Conservation (phyloP, 2,888 invertebrate genomes). For the Caenorhabditis afra region DNA sequence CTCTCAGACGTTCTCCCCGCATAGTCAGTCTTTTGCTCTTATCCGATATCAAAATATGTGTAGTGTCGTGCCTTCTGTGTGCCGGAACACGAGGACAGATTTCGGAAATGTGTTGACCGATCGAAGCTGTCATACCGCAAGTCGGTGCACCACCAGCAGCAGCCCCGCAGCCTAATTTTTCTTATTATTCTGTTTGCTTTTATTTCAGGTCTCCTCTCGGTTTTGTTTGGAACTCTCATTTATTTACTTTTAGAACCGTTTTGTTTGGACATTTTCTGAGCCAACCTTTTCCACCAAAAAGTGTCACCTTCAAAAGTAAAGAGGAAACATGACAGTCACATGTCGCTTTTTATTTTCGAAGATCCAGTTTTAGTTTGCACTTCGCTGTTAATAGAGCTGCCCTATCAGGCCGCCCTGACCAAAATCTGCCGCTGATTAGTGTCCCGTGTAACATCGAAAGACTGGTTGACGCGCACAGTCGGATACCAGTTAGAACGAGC, state of each 20-base stretch:
- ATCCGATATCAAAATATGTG: slow-evolving; percentile 56
- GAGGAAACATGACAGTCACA: not conserved
- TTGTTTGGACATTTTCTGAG: slow-evolving; percentile 31
- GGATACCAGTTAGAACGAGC: slow-evolving; percentile 49
- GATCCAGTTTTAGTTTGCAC: slow-evolving; percentile 13
- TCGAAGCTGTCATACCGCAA: slow-evolving; percentile 54
- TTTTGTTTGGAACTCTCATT: slow-evolving; percentile 42
- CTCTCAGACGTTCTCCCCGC: slow-evolving; percentile 26
- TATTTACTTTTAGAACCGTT: slow-evolving; percentile 50
- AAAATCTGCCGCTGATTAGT: slow-evolving; percentile 47
- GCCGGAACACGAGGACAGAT: slow-evolving; percentile 57
- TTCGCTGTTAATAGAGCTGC: slow-evolving; percentile 28
- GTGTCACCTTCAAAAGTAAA: not conserved
- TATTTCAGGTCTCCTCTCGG: slow-evolving; percentile 46
- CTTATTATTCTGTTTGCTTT: slow-evolving; percentile 55
- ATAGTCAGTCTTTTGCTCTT: slow-evolving; percentile 58
- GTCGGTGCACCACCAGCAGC: slow-evolving; percentile 20
- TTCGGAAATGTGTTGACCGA: slow-evolving; percentile 59
- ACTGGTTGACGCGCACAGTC: slow-evolving; percentile 15
- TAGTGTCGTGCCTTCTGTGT: slow-evolving; percentile 52
- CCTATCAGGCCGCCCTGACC: slow-evolving; percentile 28
- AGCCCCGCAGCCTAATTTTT: slow-evolving; percentile 41
- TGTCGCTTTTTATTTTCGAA: not conserved
- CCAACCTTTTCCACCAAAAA: not conserved
- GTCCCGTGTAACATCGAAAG: slow-evolving; percentile 18